phyloP scores from a whole-genome alignment of 2,888 invertebrate genomes.

The Limnephilus rhombicus region DNA sequence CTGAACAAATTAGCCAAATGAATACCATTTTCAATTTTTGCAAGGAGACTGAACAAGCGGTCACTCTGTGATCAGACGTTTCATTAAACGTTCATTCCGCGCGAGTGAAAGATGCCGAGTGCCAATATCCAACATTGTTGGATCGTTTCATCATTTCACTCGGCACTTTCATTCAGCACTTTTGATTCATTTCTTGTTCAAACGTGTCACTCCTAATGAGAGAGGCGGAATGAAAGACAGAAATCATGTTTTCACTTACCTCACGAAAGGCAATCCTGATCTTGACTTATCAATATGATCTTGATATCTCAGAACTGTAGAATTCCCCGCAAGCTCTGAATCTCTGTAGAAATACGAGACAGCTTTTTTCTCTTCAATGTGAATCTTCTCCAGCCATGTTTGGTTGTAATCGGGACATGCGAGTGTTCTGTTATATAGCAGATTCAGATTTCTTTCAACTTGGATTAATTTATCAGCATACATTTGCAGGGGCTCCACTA shows the following conservation, averaged over 20 bases:
- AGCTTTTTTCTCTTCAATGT: conserved; percentile 71
- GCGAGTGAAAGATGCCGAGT: too few species aligned
- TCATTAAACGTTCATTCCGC: too few species aligned
- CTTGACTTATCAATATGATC: conserved; percentile 78
- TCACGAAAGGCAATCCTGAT: conserved; percentile 77
- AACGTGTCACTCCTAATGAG: too few species aligned
- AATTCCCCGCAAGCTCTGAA: background rate
- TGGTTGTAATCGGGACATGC: conserved; percentile 69
- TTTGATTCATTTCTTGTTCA: too few species aligned
- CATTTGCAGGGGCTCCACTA: conserved; percentile 70
- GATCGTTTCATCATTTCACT: too few species aligned
- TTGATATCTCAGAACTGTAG: conserved; percentile 67
- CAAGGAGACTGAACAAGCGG: too few species aligned
- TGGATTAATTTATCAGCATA: conserved; percentile 70
- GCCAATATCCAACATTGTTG: too few species aligned
- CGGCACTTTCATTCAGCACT: too few species aligned
- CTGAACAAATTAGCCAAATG: too few species aligned
- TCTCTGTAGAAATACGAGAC: conserved; percentile 70
- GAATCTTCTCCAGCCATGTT: conserved; percentile 67
- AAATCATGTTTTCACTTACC: conserved; percentile 70
- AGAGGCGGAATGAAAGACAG: too few species aligned
- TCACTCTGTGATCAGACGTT: too few species aligned
- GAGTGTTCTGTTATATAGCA: conserved; percentile 57
- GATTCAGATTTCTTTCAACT: conserved; percentile 67
- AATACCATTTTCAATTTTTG: too few species aligned